Conservation (phyloP, 2,888 invertebrate genomes). For the Drosophila anomalata region DNA sequence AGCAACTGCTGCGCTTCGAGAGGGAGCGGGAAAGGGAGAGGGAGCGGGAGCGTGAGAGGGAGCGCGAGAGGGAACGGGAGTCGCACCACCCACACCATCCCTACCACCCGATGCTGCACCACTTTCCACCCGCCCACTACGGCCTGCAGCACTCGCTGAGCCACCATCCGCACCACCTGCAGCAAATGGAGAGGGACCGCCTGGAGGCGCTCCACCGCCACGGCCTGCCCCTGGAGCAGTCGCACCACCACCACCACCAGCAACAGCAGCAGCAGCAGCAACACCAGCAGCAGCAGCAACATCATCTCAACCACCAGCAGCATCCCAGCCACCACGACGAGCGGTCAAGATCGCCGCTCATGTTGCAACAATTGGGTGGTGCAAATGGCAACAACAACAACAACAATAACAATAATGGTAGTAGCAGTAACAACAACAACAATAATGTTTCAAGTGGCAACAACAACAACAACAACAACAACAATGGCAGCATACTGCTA, state of each 20-base stretch:
- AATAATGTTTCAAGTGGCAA: constrained; percentile 37
- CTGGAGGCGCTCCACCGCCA: constrained; percentile 73
- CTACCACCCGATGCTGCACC: constrained; percentile 58
- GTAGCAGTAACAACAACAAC: constrained; percentile 37
- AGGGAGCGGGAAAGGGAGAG: constrained; percentile 62
- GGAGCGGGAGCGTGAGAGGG: constrained; percentile 53
- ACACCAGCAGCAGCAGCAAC: constrained; percentile 12
- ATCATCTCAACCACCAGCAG: constrained; percentile 11
- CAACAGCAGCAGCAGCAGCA: constrained; percentile 13
- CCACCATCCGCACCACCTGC: constrained; percentile 74
- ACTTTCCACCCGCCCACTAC: constrained; percentile 68
- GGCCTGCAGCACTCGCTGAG: constrained; percentile 62
- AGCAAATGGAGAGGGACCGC: constrained; percentile 67
- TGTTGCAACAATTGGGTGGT: constrained; percentile 48
- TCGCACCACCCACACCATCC: constrained; percentile 69
- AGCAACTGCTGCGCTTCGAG: constrained; percentile 77
- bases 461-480: constrained; percentile 54
- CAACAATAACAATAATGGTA: constrained; percentile 39
- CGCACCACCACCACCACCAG: constrained; percentile 14
- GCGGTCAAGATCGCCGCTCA: constrained; percentile 83
- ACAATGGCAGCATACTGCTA: constrained; percentile 57
- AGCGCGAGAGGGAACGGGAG: constrained; percentile 45
- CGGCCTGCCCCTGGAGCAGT: constrained; percentile 38
- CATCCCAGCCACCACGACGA: constrained; percentile 63
- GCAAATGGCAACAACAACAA: constrained; percentile 27